Percentiles rank a stretch among this genome's conserved stretches.
Evolutionary conservation across 2,797 vertebrate genomes (phyloP).

Genomic region (Gadopsis bispinosus): DNA sequence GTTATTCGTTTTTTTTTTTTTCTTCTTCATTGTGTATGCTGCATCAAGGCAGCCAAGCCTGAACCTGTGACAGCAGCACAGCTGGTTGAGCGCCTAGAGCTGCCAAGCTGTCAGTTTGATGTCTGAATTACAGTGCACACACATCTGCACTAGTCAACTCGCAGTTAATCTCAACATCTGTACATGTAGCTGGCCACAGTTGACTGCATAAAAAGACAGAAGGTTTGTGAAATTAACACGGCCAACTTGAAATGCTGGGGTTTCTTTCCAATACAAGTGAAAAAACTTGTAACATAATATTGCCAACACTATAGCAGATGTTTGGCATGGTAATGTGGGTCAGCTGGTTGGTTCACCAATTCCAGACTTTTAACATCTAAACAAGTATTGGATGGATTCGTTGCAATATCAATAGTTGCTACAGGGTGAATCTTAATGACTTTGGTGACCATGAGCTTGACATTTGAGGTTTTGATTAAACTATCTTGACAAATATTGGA

Average conservation of each 20-base stretch:
- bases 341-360: not conserved
- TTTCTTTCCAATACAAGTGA: not conserved
- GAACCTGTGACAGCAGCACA: conserved; percentile 76
- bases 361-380: conserved; percentile 7
- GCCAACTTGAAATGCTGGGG: not conserved
- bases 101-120: conserved; percentile 75
- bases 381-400: not conserved
- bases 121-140: conserved; percentile 74
- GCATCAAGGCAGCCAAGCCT: conserved; percentile 66
- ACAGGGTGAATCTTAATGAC: not conserved
- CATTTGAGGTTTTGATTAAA: not conserved
- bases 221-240: conserved; percentile 23
- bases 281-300: not conserved
- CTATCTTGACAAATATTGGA: not conserved
- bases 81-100: conserved; percentile 68
- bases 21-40: conserved; percentile 37
- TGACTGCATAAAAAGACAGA: conserved; percentile 29
- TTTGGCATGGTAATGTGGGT: not conserved
- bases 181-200: conserved; percentile 25
- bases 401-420: not conserved
- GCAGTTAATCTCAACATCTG: conserved; percentile 66
- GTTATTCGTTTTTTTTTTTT: not conserved
- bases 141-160: conserved; percentile 63
- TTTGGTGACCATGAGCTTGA: not conserved
- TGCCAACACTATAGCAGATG: not conserved